Percentiles rank a stretch among this genome's conserved stretches.
Evolutionary conservation across 53 echinoderm and acorn worm species (phyloP).

Genomic region (Zoroaster sp.): DNA sequence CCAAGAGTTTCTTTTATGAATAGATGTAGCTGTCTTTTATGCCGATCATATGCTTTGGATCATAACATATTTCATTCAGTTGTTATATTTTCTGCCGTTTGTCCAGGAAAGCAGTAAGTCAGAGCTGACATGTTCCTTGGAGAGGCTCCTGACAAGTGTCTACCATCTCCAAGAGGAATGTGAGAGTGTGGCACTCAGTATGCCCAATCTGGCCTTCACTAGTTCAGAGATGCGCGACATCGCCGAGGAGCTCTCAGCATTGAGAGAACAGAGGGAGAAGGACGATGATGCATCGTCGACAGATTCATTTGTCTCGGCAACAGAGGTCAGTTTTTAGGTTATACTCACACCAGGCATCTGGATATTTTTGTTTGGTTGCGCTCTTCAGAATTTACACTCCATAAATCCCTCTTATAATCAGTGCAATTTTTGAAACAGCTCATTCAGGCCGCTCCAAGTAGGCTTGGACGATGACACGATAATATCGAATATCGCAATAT

Average conservation of each 20-base stretch:
- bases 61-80: too few species aligned
- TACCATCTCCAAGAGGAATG: conserved; percentile 62
- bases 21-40: too few species aligned
- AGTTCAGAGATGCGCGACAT: conserved; percentile 53
- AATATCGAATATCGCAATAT: too few species aligned
- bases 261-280: conserved; percentile 36
- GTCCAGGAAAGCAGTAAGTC: conserved; percentile 37
- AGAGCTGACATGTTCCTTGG: conserved; percentile 19
- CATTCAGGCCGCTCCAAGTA: too few species aligned
- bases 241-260: conserved; percentile 22
- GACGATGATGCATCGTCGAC: conserved; percentile 57
- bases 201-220: conserved; percentile 36
- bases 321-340: conserved; percentile 43
- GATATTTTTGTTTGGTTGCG: too few species aligned
- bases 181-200: conserved; percentile 61
- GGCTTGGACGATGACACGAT: too few species aligned
- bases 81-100: too few species aligned
- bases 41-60: too few species aligned
- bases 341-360: background rate
- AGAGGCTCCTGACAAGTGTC: conserved; percentile 48
- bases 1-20: too few species aligned
- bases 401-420: too few species aligned
- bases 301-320: conserved; percentile 73
- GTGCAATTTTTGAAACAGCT: too few species aligned
- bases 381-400: too few species aligned